Percentiles rank a stretch among this genome's conserved stretches.
phyloP scores from a whole-genome alignment of 2,113 vertebrate genomes.

The Tympanuchus pallidicinctus region DNA sequence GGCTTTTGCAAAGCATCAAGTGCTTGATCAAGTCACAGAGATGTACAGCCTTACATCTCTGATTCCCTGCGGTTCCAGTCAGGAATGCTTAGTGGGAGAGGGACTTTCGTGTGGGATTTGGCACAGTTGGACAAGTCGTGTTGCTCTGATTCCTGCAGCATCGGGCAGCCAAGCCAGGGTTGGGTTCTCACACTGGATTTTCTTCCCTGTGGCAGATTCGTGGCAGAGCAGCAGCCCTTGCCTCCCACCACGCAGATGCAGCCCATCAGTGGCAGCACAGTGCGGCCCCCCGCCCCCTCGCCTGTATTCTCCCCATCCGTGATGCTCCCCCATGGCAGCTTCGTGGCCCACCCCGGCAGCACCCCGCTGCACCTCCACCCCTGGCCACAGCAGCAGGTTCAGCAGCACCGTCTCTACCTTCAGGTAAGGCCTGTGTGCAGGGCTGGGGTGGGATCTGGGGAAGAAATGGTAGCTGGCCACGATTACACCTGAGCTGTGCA shows the following conservation, averaged over 20 bases:
- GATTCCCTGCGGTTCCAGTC: not conserved
- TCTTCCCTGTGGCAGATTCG: conserved; percentile 74
- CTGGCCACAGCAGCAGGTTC: conserved; percentile 76
- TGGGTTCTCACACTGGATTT: not conserved
- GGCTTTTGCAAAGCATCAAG: not conserved
- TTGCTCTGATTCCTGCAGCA: not conserved
- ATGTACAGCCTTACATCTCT: not conserved
- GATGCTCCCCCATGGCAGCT: conserved; percentile 78
- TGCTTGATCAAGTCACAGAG: not conserved
- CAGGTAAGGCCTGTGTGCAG: conserved; percentile 69
- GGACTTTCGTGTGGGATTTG: not conserved
- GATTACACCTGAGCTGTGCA: not conserved
- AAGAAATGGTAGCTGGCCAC: not conserved
- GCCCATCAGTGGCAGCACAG: conserved; percentile 74
- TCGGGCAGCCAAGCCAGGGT: not conserved
- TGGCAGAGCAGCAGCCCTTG: conserved; percentile 81
- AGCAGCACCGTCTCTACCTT: conserved; percentile 83
- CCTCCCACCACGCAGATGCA: conserved; percentile 74
- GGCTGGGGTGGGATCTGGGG: not conserved
- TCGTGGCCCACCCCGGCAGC: conserved; percentile 77
- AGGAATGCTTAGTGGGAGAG: not conserved
- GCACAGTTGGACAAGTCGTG: conserved; percentile 28
- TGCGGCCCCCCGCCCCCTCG: conserved; percentile 73
- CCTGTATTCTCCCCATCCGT: conserved; percentile 79
- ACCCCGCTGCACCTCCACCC: conserved; percentile 69